Conservation (phyloP, 2,113 vertebrate genomes). For the Pterocles gutturalis region DNA sequence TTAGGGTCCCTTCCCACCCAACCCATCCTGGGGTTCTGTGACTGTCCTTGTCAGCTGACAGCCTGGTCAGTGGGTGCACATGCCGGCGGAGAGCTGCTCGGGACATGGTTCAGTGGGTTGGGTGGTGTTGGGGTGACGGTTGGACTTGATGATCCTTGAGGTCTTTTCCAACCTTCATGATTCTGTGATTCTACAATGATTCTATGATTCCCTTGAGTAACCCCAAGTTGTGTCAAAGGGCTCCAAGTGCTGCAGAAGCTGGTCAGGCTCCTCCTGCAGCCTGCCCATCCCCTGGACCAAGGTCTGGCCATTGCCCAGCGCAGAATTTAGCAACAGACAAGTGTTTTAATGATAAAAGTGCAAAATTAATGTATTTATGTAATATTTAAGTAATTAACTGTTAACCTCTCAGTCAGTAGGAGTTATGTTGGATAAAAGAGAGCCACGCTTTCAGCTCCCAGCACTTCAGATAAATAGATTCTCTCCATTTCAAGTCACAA, state of each 20-base stretch:
- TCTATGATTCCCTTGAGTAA: too few relatives aligned
- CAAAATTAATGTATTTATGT: neutral
- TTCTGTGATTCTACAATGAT: too few relatives aligned
- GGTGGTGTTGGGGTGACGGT: too few relatives aligned
- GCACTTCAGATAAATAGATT: neutral
- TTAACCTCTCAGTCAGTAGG: too few relatives aligned
- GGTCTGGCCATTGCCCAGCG: rapidly evolving
- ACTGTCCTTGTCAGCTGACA: too few relatives aligned
- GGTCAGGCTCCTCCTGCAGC: neutral
- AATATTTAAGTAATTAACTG: too few relatives aligned
- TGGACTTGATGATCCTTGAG: too few relatives aligned
- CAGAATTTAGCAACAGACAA: neutral
- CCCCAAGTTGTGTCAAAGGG: neutral
- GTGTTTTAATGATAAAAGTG: neutral
- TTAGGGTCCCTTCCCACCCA: too few relatives aligned
- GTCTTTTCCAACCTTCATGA: too few relatives aligned
- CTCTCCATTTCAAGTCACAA: neutral
- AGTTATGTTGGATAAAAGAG: neutral
- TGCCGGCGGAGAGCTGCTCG: neutral
- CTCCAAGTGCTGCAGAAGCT: neutral
- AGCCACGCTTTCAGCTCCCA: neutral
- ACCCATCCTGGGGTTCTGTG: too few relatives aligned
- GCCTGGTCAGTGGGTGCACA: neutral
- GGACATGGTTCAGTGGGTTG: neutral
- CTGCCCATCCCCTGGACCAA: too few relatives aligned